Evolutionary conservation across 1,140 invertebrate species (phyloP), one percentile per base, ranked within the genome.

Genomic region (Mesaphorura yosii): DNA sequence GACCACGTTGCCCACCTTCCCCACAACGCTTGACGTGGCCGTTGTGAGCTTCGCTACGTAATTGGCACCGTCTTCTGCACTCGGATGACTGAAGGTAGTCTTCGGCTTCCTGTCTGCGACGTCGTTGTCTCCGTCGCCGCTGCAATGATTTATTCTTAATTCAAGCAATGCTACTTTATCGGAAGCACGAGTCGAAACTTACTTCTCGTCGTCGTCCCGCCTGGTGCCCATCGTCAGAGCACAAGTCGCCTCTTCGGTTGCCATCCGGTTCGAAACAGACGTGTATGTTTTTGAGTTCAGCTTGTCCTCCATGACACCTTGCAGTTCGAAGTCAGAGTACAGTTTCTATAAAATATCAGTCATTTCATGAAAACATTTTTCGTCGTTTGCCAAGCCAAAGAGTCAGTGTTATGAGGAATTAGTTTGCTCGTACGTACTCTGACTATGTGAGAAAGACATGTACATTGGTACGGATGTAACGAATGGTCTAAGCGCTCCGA

Each of bases 321-420:
- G 94, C 48, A 98, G 78, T 73, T 98, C 94, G 73, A 98, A 98
- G 70, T 98, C 94, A 20, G 90, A 90, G 73, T 95, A 97, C 66
- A 97, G 82, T 86, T 98, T 99, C 87, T 97, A 69, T 41, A 77
- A 68, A 74, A n/a, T n/a, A n/a, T n/a, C n/a, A n/a, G n/a, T 57
- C 55, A 59, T 51, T 64, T 50, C 46, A 49, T 12, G 20, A 49
- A 38, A 19, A 52, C 10, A 38, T n/a, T n/a, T n/a, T n/a, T n/a
- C n/a, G n/a, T n/a, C n/a, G n/a, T n/a, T n/a, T n/a, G n/a, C n/a
- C n/a, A n/a, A n/a, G n/a, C n/a, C n/a, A n/a, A n/a, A 23, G 3
- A 19, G 34, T 14, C 5, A 20, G 19, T 10, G 6, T 45, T 51
- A 23, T 51, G 19, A 34, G n/a, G 31, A 7, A 17, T 14, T 38